These are phyloP conservation scores for Linnaemya tessellans DNA, from an alignment of 2,888 invertebrate genomes.

Conservation along the genomic window DNA sequence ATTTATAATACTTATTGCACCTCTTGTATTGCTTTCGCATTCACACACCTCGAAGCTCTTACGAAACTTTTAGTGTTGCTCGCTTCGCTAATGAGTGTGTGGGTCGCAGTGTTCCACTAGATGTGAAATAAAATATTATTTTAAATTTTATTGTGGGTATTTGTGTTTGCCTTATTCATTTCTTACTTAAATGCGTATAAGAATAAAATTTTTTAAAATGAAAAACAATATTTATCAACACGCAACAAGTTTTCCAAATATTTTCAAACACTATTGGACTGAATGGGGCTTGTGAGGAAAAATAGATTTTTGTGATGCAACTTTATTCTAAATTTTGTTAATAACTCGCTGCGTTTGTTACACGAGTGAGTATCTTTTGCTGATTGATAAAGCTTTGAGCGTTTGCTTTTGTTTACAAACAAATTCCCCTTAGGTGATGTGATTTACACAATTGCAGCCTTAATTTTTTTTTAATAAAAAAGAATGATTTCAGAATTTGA, in stretches of 20 bases:
- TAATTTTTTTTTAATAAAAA: slow-evolving; percentile 3
- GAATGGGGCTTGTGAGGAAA: too few relatives aligned
- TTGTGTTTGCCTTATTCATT: not conserved
- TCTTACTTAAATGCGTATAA: not conserved
- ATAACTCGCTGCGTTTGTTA: too few relatives aligned
- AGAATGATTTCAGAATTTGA: slow-evolving; percentile 34
- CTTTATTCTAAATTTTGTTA: too few relatives aligned
- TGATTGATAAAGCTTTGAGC: too few relatives aligned
- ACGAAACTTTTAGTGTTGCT: not conserved
- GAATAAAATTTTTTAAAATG: not conserved
- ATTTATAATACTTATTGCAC: not conserved
- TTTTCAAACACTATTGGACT: not conserved
- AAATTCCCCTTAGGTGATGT: too few relatives aligned
- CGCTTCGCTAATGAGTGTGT: slow-evolving; percentile 1
- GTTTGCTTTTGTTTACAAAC: too few relatives aligned
- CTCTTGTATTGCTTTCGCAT: not conserved
- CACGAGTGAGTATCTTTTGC: too few relatives aligned
- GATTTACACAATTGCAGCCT: not conserved
- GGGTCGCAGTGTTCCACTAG: not conserved
- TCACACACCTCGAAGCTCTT: not conserved
- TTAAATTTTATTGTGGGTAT: not conserved
- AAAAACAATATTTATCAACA: slow-evolving; percentile 2
- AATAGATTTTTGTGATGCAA: too few relatives aligned
- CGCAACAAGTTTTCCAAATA: not conserved
- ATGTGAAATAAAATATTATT: not conserved